A percentile compares a stretch with the other conserved stretches of the same genome.
Evolutionary conservation across 2,113 vertebrate genomes (phyloP).

Genomic region (Fregata magnificens): DNA sequence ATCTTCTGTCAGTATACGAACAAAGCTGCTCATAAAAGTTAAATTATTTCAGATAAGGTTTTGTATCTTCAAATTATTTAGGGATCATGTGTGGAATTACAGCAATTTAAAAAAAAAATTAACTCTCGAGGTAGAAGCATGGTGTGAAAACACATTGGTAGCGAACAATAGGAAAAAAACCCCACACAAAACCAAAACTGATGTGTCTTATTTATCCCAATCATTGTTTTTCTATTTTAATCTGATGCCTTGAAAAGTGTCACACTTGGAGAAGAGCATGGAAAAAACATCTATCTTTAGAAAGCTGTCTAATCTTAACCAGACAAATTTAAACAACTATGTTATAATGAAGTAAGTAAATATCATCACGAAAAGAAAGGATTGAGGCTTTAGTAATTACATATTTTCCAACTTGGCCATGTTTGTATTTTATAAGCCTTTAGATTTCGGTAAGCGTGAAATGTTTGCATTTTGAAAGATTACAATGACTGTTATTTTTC

Average conservation of each 20-base stretch:
- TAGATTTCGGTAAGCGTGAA: not conserved
- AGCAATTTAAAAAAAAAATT: not conserved
- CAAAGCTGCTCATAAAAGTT: not conserved
- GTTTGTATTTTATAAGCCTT: not conserved
- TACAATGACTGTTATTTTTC: not conserved
- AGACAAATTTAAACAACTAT: not conserved
- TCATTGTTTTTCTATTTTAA: slow-evolving; percentile 37
- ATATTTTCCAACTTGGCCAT: not conserved
- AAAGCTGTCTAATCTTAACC: slow-evolving; percentile 21
- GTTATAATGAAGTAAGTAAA: not conserved
- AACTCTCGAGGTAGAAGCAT: not conserved
- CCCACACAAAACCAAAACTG: not conserved
- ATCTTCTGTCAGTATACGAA: not conserved
- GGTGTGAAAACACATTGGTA: not conserved
- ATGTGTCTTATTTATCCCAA: not conserved
- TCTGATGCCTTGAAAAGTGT: slow-evolving; percentile 27
- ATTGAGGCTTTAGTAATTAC: not conserved
- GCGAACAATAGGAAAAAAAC: not conserved
- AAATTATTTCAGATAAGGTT: not conserved
- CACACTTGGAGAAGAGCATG: slow-evolving; percentile 1
- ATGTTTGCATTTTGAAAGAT: not conserved
- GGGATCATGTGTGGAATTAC: not conserved
- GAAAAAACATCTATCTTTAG: slow-evolving; percentile 51
- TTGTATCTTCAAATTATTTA: not conserved
- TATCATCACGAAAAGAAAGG: not conserved